These are phyloP conservation scores for Epizoanthus ramosus DNA, from an alignment of 92 coral and sea anemone species.

Conservation along the genomic window DNA sequence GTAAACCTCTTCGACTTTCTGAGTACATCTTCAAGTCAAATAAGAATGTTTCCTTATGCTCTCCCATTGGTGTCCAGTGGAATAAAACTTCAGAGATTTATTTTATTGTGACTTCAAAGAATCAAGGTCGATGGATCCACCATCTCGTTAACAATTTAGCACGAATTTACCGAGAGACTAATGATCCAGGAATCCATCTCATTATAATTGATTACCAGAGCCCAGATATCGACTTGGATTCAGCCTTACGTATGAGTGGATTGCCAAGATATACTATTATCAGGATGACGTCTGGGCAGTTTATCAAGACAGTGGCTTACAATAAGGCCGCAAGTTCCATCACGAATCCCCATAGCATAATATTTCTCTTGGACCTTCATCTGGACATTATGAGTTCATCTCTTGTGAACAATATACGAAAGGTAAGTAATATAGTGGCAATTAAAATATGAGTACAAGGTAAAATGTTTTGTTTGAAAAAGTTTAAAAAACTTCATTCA, in stretches of 20 bases:
- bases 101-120: conserved; percentile 64
- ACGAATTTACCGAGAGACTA: conserved; percentile 63
- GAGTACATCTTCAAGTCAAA: conserved; percentile 68
- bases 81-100: conserved; percentile 66
- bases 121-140: conserved; percentile 81
- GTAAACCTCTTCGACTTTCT: conserved; percentile 63
- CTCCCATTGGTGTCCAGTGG: conserved; percentile 70
- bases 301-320: conserved; percentile 68
- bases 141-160: conserved; percentile 78
- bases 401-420: conserved; percentile 77
- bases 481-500: too few relatives aligned
- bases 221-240: conserved; percentile 63
- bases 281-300: conserved; percentile 44
- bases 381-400: conserved; percentile 63
- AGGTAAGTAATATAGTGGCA: conserved; percentile 50
- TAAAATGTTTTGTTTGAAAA: too few relatives aligned
- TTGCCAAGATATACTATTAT: conserved; percentile 68
- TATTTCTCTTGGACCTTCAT: conserved; percentile 81
- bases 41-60: conserved; percentile 51
- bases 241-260: conserved; percentile 64
- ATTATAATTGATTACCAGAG: conserved; percentile 75
- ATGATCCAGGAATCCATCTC: conserved; percentile 69
- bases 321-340: conserved; percentile 68
- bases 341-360: conserved; percentile 65
- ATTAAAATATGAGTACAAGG: too few relatives aligned